Percentiles rank a stretch among this genome's conserved stretches.
Evolutionary conservation across 1,140 invertebrate genomes (phyloP).

Genomic region (Drosophila guanche): DNA sequence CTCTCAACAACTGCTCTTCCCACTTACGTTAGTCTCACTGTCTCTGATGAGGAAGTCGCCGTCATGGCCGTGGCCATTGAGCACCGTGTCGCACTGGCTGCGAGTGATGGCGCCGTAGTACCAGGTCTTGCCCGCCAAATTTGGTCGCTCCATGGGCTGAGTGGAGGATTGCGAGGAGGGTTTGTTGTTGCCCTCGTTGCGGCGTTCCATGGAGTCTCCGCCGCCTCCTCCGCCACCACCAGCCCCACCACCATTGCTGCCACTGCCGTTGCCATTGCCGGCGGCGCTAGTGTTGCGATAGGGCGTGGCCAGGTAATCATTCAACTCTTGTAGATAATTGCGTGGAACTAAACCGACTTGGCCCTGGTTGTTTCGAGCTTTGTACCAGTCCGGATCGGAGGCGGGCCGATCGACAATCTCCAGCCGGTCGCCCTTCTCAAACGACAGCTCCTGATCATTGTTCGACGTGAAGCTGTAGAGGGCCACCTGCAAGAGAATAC

Average conservation of each 20-base stretch:
- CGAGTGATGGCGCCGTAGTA: conserved; percentile 98
- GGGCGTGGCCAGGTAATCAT: conserved; percentile 93
- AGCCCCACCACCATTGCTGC: conserved; percentile 70
- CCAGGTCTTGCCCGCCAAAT: conserved; percentile 93
- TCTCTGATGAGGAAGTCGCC: conserved; percentile 99
- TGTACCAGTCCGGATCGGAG: conserved; percentile 99
- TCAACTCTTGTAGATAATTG: conserved; percentile 97
- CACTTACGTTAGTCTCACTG: conserved; percentile 98
- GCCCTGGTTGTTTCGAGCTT: conserved; percentile 95
- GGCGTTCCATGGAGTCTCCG: conserved; percentile 79
- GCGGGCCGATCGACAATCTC: conserved; percentile 97
- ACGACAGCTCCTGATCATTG: conserved; percentile 98
- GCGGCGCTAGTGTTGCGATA: conserved; percentile 87
- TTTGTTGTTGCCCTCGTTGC: conserved; percentile 77
- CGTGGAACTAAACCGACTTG: conserved; percentile 96
- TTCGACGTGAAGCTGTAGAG: conserved; percentile 97
- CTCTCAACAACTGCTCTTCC: not conserved
- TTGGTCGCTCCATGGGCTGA: conserved; percentile 86
- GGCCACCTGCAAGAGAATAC: conserved; percentile 85
- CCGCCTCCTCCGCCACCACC: conserved; percentile 80
- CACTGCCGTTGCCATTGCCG: conserved; percentile 74
- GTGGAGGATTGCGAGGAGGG: conserved; percentile 66
- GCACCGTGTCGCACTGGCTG: conserved; percentile 96
- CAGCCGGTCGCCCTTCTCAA: conserved; percentile 97
- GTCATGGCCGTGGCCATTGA: conserved; percentile 97